Percentiles rank a stretch among this genome's conserved stretches.
Conservation (phyloP, 2,797 vertebrate species). For the Simalia tracyae region DNA sequence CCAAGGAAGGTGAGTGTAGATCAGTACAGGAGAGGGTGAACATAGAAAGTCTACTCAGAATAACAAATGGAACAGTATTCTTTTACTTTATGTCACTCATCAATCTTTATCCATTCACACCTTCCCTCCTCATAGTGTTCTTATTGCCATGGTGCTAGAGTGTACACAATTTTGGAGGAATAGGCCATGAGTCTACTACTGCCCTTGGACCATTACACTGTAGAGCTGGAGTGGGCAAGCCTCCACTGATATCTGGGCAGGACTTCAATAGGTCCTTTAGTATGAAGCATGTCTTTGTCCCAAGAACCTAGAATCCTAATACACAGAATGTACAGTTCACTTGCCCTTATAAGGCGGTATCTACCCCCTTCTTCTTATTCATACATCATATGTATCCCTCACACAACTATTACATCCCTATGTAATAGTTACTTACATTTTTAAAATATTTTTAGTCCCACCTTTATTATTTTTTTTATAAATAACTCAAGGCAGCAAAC, state of each 20-base stretch:
- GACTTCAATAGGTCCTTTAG: not conserved
- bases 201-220: not conserved
- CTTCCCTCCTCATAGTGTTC: not conserved
- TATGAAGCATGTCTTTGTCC: not conserved
- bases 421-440: not conserved
- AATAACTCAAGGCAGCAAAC: too few species aligned
- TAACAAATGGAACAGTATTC: not conserved
- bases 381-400: not conserved
- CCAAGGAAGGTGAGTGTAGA: not conserved
- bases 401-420: not conserved
- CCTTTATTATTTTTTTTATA: too few species aligned
- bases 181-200: not conserved
- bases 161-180: not conserved
- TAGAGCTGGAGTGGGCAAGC: not conserved
- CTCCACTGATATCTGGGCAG: not conserved
- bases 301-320: not conserved
- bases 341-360: not conserved
- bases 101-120: not conserved
- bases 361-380: not conserved
- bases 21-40: not conserved
- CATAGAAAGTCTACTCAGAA: not conserved
- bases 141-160: not conserved
- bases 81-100: not conserved
- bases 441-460: too few species aligned
- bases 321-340: not conserved